Percentiles rank a stretch among this genome's conserved stretches.
phyloP scores from a whole-genome alignment of 2,888 invertebrate species.

The Blastobasis lacticolella region DNA sequence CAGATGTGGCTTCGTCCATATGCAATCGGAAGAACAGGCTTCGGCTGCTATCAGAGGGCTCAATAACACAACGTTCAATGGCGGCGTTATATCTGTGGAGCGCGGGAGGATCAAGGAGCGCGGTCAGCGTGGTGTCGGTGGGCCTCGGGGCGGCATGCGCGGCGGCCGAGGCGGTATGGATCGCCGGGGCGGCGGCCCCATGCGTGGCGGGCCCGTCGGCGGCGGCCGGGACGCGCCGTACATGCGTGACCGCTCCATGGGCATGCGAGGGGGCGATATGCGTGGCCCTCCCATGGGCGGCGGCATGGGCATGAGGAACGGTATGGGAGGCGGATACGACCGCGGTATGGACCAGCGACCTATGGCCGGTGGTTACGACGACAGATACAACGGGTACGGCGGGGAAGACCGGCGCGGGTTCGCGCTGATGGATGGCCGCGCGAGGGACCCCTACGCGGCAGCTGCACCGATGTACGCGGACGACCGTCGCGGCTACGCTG shows the following conservation, averaged over 20 bases:
- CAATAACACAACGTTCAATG: conserved; percentile 88
- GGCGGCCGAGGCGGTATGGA: conserved; percentile 63
- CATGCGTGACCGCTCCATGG: conserved; percentile 57
- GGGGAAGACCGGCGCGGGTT: conserved; percentile 63
- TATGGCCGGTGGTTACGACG: conserved; percentile 43
- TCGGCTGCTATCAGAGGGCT: conserved; percentile 85
- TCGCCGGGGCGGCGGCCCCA: conserved; percentile 44
- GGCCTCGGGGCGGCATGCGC: conserved; percentile 59
- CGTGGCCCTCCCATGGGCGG: conserved; percentile 64
- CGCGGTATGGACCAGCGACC: conserved; percentile 43
- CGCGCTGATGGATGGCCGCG: conserved; percentile 53
- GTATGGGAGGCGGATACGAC: conserved; percentile 44
- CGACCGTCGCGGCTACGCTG: conserved; percentile 32
- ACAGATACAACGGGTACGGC: conserved; percentile 58
- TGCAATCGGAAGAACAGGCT: conserved; percentile 88
- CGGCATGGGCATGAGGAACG: conserved; percentile 44
- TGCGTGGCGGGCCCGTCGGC: conserved; percentile 41
- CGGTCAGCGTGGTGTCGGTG: conserved; percentile 69
- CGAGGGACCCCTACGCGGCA: conserved; percentile 48
- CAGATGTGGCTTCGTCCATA: conserved; percentile 94
- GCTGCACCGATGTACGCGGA: conserved; percentile 42
- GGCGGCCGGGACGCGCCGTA: conserved; percentile 41
- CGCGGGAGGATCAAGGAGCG: conserved; percentile 85
- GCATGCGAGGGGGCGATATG: conserved; percentile 60
- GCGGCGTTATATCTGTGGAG: conserved; percentile 88